A percentile compares a stretch with the other conserved stretches of the same genome.
These are phyloP conservation scores for Acanthisitta chloris DNA, from an alignment of 2,113 vertebrate genomes.

Conservation along the genomic window DNA sequence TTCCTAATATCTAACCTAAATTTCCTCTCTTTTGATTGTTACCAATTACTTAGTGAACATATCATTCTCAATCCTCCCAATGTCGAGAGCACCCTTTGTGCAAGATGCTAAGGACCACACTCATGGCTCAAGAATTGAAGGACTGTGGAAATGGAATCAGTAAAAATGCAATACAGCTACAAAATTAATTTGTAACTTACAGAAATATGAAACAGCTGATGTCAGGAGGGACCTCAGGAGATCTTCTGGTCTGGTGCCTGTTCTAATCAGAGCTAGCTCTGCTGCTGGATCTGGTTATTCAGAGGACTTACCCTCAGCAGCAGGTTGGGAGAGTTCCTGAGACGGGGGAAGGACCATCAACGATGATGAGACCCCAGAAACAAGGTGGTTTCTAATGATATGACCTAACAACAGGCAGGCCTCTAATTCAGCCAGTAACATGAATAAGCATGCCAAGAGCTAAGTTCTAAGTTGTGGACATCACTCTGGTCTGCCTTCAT, in stretches of 20 bases:
- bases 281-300: neutral
- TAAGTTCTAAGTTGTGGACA: neutral
- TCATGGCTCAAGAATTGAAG: neutral
- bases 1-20: too few species aligned
- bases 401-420: neutral
- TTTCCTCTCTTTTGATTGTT: too few species aligned
- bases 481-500: neutral
- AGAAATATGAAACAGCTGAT: neutral
- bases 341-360: fast-evolving
- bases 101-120: neutral
- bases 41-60: too few species aligned
- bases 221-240: neutral
- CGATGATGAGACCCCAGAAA: neutral
- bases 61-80: neutral
- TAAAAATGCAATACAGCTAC: neutral
- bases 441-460: neutral
- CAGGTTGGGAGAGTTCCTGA: neutral
- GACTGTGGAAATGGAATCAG: fast-evolving
- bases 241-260: neutral
- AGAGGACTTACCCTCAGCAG: neutral
- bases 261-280: neutral
- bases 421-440: neutral
- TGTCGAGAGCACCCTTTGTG: neutral
- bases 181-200: neutral
- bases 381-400: neutral